phyloP scores from a whole-genome alignment of 2,113 vertebrate species.

The Agapornis roseicollis region DNA sequence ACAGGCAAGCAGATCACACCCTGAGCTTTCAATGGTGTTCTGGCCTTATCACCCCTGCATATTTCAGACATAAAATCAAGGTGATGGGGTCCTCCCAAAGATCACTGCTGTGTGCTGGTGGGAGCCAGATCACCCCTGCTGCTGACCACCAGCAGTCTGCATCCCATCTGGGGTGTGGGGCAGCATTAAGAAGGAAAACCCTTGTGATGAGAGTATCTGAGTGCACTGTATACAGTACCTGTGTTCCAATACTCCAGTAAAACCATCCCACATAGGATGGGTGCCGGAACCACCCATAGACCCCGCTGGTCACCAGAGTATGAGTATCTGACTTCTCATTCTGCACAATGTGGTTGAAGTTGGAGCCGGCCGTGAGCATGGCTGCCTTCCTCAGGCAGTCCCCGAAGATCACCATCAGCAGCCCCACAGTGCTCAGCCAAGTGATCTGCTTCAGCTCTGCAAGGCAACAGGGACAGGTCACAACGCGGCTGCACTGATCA shows the following conservation, averaged over 20 bases:
- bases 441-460: conserved; percentile 91
- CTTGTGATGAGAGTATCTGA: accelerated
- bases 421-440: conserved; percentile 88
- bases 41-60: accelerated
- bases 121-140: not conserved
- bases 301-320: conserved; percentile 90
- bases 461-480: not conserved
- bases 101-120: accelerated
- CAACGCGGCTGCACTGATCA: not conserved
- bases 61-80: not conserved
- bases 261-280: conserved; percentile 99
- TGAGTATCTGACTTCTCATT: conserved; percentile 95
- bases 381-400: conserved; percentile 92
- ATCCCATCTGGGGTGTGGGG: accelerated
- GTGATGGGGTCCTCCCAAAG: not conserved
- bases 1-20: not conserved
- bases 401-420: conserved; percentile 92
- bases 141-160: not conserved
- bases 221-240: conserved; percentile 70
- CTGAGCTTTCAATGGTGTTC: accelerated
- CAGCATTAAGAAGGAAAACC: not conserved
- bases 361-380: conserved; percentile 96
- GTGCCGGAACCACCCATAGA: conserved; percentile 92
- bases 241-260: conserved; percentile 98
- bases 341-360: conserved; percentile 99